A percentile compares a stretch with the other conserved stretches of the same genome.
Conservation (phyloP, 1,140 invertebrate species). For the Radopholus similis region DNA sequence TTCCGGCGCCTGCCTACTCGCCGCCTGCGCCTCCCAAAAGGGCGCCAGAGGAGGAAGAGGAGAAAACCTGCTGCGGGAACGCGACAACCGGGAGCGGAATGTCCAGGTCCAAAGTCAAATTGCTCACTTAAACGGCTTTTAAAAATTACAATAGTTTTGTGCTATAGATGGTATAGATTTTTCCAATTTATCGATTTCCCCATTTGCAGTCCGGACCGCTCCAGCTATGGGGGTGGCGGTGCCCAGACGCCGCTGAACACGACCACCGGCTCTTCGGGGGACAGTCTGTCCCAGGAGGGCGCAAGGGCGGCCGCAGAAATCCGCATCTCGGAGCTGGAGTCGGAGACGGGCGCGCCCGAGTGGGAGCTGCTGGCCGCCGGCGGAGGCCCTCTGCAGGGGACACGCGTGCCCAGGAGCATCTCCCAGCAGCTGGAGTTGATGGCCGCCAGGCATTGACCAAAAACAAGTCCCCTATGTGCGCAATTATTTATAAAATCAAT, state of each 20-base stretch:
- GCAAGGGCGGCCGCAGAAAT: too few relatives aligned
- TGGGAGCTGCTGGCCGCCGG: neutral
- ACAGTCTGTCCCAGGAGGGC: neutral
- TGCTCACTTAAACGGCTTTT: neutral
- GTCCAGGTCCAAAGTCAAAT: neutral
- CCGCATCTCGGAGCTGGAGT: conserved; percentile 1
- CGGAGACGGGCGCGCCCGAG: neutral
- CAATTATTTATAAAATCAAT: too few relatives aligned
- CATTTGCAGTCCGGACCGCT: neutral
- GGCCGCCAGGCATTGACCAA: neutral
- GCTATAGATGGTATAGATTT: neutral
- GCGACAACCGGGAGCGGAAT: neutral
- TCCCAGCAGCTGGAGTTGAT: conserved; percentile 16
- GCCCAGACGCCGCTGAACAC: neutral
- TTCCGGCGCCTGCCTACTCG: too few relatives aligned
- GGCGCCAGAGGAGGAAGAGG: neutral
- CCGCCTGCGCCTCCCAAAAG: conserved; percentile 3
- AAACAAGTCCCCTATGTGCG: neutral
- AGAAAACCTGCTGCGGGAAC: neutral
- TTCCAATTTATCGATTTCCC: neutral
- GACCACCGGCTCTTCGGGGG: neutral
- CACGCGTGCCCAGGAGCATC: conserved; percentile 13
- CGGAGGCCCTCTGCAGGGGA: neutral
- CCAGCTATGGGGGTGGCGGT: neutral
- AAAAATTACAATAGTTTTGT: neutral